Conservation (phyloP, 2,888 invertebrate genomes). For the Agrilus biguttatus region DNA sequence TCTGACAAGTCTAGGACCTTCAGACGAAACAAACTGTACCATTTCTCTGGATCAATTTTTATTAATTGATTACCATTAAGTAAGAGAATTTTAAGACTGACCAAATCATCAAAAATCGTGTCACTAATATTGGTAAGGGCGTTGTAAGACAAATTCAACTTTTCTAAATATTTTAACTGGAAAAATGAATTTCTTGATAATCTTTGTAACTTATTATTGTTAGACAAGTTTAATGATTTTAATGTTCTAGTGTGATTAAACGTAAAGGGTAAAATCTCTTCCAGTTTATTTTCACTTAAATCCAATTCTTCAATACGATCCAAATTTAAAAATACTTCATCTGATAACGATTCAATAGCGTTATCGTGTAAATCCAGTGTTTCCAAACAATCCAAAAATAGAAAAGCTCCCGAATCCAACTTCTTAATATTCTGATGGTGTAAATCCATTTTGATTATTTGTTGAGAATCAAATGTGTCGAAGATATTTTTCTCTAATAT, state of each 20-base stretch:
- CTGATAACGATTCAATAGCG: slow-evolving; percentile 12
- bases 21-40: slow-evolving; percentile 12
- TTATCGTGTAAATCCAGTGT: slow-evolving; percentile 18
- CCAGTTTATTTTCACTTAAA: slow-evolving; percentile 13
- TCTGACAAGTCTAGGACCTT: slow-evolving; percentile 9
- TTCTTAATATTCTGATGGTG: slow-evolving; percentile 13
- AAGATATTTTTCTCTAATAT: slow-evolving; percentile 17
- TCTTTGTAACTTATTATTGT: slow-evolving; percentile 9
- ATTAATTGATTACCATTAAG: slow-evolving; percentile 14
- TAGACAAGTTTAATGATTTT: slow-evolving; percentile 10
- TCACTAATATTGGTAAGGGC: slow-evolving; percentile 6
- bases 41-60: slow-evolving; percentile 11
- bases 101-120: slow-evolving; percentile 8
- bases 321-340: slow-evolving; percentile 11
- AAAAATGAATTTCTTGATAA: slow-evolving; percentile 8
- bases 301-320: slow-evolving; percentile 10
- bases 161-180: slow-evolving; percentile 8
- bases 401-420: slow-evolving; percentile 19
- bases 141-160: slow-evolving; percentile 13
- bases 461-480: slow-evolving; percentile 15
- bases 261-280: slow-evolving; percentile 7
- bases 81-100: slow-evolving; percentile 11
- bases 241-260: slow-evolving; percentile 9
- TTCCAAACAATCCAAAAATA: slow-evolving; percentile 16
- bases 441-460: slow-evolving; percentile 15